Evolutionary conservation across 2,113 vertebrate genomes (phyloP).

Genomic region (Pomatostomus ruficeps): DNA sequence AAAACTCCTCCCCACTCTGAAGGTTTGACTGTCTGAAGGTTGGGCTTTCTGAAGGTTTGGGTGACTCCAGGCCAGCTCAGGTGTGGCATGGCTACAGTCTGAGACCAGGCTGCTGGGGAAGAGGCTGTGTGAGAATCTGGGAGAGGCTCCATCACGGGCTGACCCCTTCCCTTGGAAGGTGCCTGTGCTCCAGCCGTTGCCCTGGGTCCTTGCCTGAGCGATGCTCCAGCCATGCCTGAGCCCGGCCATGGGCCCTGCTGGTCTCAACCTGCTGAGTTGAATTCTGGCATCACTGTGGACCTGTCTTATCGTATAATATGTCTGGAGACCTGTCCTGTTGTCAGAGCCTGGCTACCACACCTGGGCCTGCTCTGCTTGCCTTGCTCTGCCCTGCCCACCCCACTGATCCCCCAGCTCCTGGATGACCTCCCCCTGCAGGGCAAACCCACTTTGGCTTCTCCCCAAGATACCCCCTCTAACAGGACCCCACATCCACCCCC

Average conservation of each 20-base stretch:
- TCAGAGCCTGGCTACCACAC: not conserved
- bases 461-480: fast-evolving
- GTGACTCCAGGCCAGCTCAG: not conserved
- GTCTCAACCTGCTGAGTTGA: not conserved
- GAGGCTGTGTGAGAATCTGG: not conserved
- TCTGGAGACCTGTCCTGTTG: not conserved
- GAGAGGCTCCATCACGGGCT: not conserved
- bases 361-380: not conserved
- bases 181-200: not conserved
- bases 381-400: not conserved
- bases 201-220: fast-evolving
- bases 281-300: not conserved
- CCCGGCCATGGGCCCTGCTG: fast-evolving
- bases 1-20: fast-evolving
- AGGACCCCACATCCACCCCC: not conserved
- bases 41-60: not conserved
- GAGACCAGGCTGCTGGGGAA: not conserved
- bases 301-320: not conserved
- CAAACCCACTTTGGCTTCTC: not conserved
- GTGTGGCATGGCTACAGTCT: fast-evolving
- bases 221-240: not conserved
- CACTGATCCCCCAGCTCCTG: not conserved
- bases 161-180: fast-evolving
- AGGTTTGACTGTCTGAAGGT: not conserved
- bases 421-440: not conserved